Evolutionary conservation across 2,113 vertebrate species (phyloP).

Genomic region (Daubentonia madagascariensis): DNA sequence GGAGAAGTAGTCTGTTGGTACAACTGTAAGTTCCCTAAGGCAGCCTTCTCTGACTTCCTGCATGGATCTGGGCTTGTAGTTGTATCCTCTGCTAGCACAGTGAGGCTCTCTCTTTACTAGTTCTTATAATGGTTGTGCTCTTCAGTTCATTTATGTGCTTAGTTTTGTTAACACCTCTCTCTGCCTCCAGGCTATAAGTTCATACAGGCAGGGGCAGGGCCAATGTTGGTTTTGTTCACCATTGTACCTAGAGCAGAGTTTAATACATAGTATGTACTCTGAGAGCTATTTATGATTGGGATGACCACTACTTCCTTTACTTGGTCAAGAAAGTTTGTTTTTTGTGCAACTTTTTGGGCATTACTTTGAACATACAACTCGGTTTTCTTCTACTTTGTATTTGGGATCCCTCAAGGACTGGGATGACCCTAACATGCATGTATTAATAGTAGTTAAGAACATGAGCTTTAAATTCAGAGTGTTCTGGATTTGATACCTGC

Average conservation of each 20-base stretch:
- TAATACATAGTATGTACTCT: neutral
- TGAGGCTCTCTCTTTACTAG: neutral
- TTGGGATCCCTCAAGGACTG: neutral
- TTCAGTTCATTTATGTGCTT: neutral
- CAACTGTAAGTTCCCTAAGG: neutral
- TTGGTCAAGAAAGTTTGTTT: neutral
- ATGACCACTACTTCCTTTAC: neutral
- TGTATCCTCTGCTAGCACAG: neutral
- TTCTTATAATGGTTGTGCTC: neutral
- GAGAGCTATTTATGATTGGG: neutral
- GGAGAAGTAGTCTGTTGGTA: neutral
- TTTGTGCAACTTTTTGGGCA: neutral
- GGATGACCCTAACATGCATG: neutral
- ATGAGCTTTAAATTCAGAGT: neutral
- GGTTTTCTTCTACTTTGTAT: neutral
- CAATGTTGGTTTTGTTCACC: neutral
- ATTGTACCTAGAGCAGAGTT: neutral
- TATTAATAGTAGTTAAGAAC: neutral
- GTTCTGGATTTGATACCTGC: neutral
- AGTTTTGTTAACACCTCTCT: neutral
- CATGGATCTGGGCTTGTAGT: neutral
- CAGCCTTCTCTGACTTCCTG: neutral
- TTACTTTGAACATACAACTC: neutral
- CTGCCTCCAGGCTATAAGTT: neutral
- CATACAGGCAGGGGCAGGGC: neutral